Evolutionary conservation across 64 coral and sea anemone species (phyloP), one percentile per base, ranked within the genome.

Genomic region (Pocillopora damicornis): DNA sequence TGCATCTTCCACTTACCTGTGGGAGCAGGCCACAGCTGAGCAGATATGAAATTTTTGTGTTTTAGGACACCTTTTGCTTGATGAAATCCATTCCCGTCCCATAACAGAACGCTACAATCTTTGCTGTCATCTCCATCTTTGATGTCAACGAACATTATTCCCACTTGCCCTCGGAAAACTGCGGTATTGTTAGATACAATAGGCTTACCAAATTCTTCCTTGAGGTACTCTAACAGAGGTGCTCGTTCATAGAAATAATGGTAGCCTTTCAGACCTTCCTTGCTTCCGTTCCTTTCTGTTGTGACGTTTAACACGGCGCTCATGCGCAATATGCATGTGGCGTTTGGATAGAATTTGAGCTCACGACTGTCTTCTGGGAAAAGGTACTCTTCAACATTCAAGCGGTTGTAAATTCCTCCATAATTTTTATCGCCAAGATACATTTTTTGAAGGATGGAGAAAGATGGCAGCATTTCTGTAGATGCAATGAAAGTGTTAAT

Each of bases 141-240:
- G 9, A 88, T 74, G n/a, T 90, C 90, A n/a, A 96, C 79, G 2
- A 88, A 25, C 94, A 96, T 96, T 69, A 96, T 96, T 18, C 94
- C 94, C 15, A 68, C 36, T 67, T 76, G 59, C 0, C 88, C 78
- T 13, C 36, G 86, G 16, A 96, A 96, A 14, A 11, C 63, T n/a
- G 79, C 74, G 7, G 65, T 85, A 0, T 37, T 85, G 11, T 71
- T 73, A 15, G 81, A 57, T 38, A n/a, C 4, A 20, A 72, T 10
- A 0, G 64, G 64, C 13, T 51, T 22, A 58, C 81, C 81, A 26
- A 72, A 85, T 65, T 72, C 72, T 42, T 69, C 15, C 42, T 85
- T 37, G 22, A 85, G 81, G 65, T 85, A 85, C 4, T 37, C 15
- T 25, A 80, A 66, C 34, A 77, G 59, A n/a, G 4, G 14, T 5